phyloP scores from a whole-genome alignment of 2,797 vertebrate species.

The Falco biarmicus region DNA sequence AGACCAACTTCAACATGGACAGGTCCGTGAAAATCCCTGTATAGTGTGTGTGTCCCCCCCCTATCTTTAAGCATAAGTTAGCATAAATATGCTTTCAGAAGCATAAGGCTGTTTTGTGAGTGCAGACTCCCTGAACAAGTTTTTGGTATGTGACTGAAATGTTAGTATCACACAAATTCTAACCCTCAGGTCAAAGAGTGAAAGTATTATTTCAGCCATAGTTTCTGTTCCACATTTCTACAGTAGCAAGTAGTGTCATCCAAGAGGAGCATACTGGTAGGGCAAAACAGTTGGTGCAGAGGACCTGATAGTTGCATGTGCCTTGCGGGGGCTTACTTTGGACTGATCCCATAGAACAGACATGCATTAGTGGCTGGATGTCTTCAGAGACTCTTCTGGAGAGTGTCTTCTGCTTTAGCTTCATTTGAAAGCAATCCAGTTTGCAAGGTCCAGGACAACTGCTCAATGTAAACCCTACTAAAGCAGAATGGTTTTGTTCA shows the following conservation, averaged over 20 bases:
- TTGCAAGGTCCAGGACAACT: not conserved
- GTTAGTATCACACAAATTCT: not conserved
- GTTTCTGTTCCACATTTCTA: not conserved
- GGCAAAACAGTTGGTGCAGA: not conserved
- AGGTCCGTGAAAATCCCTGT: constrained; percentile 76
- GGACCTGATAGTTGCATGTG: not conserved
- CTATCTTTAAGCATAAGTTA: not conserved
- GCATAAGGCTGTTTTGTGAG: not conserved
- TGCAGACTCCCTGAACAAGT: not conserved
- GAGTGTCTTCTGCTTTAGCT: not conserved
- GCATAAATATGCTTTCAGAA: not conserved
- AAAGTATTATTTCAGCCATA: not conserved
- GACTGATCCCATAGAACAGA: not conserved
- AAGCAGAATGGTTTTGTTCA: no score
- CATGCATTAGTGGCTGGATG: not conserved
- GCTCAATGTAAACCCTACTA: not conserved
- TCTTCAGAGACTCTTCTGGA: not conserved
- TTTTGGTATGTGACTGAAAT: not conserved
- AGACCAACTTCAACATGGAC: constrained; percentile 85
- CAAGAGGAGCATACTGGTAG: not conserved
- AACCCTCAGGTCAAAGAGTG: not conserved
- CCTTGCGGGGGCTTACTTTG: not conserved
- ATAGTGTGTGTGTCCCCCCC: not conserved
- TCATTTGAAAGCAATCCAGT: not conserved
- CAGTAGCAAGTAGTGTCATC: not conserved